Evolutionary conservation across 2,113 vertebrate genomes (phyloP).

Genomic region (Poecile atricapillus): DNA sequence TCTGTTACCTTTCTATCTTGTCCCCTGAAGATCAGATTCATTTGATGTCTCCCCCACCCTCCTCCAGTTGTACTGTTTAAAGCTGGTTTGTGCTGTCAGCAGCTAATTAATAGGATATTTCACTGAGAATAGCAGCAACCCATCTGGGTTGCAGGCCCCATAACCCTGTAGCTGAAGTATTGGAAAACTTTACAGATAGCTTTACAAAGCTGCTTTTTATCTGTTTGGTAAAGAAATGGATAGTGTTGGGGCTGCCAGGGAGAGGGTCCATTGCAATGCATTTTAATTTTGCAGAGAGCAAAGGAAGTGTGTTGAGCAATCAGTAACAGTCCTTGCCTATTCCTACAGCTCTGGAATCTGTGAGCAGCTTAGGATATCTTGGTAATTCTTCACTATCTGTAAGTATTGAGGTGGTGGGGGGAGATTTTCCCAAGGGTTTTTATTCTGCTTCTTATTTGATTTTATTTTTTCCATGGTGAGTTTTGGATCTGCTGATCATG

Average conservation of each 20-base stretch:
- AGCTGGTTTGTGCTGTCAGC: constrained; percentile 38
- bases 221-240: not conserved
- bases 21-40: not conserved
- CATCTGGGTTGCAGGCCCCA: not conserved
- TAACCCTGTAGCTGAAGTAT: not conserved
- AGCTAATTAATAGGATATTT: constrained; percentile 30
- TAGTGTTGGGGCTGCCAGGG: not conserved
- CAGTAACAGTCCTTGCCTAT: not conserved
- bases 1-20: constrained; percentile 22
- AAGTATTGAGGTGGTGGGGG: not conserved
- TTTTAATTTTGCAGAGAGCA: not conserved
- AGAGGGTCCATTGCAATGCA: not conserved
- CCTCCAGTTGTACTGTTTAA: not conserved
- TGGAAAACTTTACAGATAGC: not conserved
- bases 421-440: not conserved
- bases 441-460: not conserved
- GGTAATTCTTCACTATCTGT: not conserved
- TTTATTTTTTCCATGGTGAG: not conserved
- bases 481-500: not conserved
- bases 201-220: not conserved
- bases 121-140: not conserved
- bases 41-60: not conserved
- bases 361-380: not conserved
- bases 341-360: not conserved
- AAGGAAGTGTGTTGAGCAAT: not conserved